These are phyloP conservation scores for Drosophila anomalipes DNA, from an alignment of 2,888 invertebrate species.

Conservation along the genomic window DNA sequence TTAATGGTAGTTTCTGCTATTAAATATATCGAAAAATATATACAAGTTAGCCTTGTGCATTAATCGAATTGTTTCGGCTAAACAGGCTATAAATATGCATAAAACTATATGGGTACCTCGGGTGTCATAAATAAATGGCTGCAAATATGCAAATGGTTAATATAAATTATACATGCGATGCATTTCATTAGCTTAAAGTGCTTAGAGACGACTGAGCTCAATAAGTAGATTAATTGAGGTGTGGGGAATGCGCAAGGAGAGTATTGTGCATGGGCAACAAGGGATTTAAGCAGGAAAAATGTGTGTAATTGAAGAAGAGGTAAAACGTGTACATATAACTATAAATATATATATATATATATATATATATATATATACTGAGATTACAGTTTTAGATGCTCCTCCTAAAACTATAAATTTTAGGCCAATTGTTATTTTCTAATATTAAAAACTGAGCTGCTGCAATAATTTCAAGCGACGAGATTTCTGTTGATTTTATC, in stretches of 20 bases:
- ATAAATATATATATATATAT: background rate
- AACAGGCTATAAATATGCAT: conserved; percentile 3
- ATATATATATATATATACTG: background rate
- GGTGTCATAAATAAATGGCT: conserved; percentile 51
- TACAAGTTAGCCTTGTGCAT: background rate
- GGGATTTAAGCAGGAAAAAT: background rate
- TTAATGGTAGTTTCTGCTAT: background rate
- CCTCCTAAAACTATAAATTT: background rate
- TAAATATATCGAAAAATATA: background rate
- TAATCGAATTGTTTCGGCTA: background rate
- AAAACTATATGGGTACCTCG: background rate
- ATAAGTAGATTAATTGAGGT: background rate
- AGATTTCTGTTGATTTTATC: background rate
- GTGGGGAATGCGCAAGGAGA: background rate
- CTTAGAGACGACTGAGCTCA: background rate
- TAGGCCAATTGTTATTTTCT: background rate
- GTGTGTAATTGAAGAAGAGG: background rate
- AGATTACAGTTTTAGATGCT: background rate
- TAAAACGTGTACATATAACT: background rate
- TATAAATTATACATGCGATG: conserved; percentile 40
- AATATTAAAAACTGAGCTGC: background rate
- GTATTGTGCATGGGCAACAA: background rate
- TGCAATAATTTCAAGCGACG: background rate
- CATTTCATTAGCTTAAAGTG: conserved; percentile 53
- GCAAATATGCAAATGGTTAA: conserved; percentile 54